These are phyloP conservation scores for Neostethus bicornis DNA, from an alignment of 2,797 vertebrate genomes.

Conservation along the genomic window DNA sequence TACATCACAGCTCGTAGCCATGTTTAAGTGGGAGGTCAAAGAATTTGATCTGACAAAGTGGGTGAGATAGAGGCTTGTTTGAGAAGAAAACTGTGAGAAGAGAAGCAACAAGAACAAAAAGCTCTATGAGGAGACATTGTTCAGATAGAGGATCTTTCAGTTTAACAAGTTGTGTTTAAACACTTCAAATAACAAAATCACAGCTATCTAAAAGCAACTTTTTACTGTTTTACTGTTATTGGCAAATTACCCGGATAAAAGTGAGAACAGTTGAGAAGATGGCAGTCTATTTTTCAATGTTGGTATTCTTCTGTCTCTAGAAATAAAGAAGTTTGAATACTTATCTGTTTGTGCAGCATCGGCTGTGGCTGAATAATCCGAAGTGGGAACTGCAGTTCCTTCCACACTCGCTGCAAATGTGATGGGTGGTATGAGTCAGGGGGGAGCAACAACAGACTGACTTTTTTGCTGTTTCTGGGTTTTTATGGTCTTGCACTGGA, in stretches of 20 bases:
- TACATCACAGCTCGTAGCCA: conserved; percentile 31
- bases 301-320: not conserved
- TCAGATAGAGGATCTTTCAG: conserved; percentile 65
- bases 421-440: too few species aligned
- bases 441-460: too few species aligned
- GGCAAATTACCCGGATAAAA: conserved; percentile 22
- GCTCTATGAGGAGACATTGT: conserved; percentile 51
- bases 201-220: conserved; percentile 37
- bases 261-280: conserved; percentile 14
- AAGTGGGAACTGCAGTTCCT: too few species aligned
- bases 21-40: conserved; percentile 60
- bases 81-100: conserved; percentile 37
- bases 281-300: not conserved
- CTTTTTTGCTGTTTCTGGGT: too few species aligned
- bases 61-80: conserved; percentile 44
- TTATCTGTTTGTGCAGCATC: too few species aligned
- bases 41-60: conserved; percentile 40
- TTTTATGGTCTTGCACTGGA: too few species aligned
- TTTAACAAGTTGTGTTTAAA: conserved; percentile 43
- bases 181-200: conserved; percentile 50
- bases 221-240: conserved; percentile 32
- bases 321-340: too few species aligned
- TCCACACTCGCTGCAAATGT: too few species aligned
- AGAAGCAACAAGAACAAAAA: conserved; percentile 19
- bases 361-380: too few species aligned